Evolutionary conservation across 1,140 invertebrate genomes (phyloP).

Genomic region (Macrocentrus cingulum): DNA sequence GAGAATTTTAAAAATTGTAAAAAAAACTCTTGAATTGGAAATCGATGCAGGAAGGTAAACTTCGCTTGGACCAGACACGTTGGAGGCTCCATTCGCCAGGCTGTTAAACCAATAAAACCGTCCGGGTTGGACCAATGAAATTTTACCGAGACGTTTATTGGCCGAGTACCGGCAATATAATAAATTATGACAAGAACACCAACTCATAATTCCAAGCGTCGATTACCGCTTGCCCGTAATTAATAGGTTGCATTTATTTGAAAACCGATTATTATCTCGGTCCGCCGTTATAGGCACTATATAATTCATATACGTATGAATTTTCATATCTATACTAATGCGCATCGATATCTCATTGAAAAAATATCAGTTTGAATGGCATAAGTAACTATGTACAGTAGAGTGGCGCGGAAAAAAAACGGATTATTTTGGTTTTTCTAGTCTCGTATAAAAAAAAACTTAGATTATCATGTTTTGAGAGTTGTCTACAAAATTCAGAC

Average conservation of each 20-base stretch:
- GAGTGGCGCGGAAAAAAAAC: no score
- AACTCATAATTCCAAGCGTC: conserved; percentile 18
- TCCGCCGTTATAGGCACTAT: neutral
- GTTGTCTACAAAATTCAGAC: no score
- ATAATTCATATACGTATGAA: no score
- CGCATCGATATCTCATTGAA: no score
- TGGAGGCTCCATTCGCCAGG: neutral
- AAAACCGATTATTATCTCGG: conserved; percentile 5
- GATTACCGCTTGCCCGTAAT: conserved; percentile 15
- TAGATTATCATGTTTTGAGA: no score
- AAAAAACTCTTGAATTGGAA: neutral
- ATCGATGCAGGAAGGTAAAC: neutral
- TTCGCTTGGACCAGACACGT: neutral
- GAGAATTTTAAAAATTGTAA: neutral
- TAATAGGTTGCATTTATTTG: conserved; percentile 13
- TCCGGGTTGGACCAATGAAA: neutral
- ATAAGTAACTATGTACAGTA: no score
- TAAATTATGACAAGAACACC: conserved; percentile 18
- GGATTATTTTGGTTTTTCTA: no score
- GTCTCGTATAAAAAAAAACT: no score
- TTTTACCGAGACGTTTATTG: conserved; percentile 17
- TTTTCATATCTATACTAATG: no score
- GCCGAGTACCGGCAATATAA: conserved; percentile 10
- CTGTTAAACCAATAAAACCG: conserved; percentile 15
- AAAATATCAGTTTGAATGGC: no score